Percentiles rank a stretch among this genome's conserved stretches.
These are phyloP conservation scores for Zaprionus nigranus DNA, from an alignment of 1,140 invertebrate species.

Conservation along the genomic window DNA sequence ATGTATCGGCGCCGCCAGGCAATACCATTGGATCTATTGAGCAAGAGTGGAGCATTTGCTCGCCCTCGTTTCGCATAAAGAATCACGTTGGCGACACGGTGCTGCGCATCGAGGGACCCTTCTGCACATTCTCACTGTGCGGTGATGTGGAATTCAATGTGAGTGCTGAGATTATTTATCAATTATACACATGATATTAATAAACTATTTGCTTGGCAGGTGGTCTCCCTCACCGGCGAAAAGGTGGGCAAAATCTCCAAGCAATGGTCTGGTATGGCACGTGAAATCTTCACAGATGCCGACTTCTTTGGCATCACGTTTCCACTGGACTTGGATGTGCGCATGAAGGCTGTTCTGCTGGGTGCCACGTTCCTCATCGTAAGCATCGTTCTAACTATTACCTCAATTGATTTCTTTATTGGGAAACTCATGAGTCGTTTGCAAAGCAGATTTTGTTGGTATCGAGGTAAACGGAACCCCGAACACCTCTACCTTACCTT, in stretches of 20 bases:
- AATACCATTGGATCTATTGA: conserved; percentile 91
- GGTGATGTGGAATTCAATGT: conserved; percentile 91
- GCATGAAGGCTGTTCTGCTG: conserved; percentile 92
- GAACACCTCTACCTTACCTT: conserved; percentile 15
- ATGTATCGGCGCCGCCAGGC: conserved; percentile 90
- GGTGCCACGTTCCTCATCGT: conserved; percentile 91
- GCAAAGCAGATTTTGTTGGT: conserved; percentile 17
- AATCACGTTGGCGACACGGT: conserved; percentile 91
- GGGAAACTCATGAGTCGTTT: conserved; percentile 48
- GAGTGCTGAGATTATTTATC: conserved; percentile 27
- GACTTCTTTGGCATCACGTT: conserved; percentile 93
- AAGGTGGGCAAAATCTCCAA: conserved; percentile 91
- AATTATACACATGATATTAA: background rate
- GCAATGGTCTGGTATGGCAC: conserved; percentile 89
- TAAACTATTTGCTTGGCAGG: conserved; percentile 64
- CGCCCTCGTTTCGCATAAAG: conserved; percentile 91
- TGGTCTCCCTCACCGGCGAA: conserved; percentile 88
- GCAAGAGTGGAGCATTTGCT: conserved; percentile 94
- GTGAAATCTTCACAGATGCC: conserved; percentile 90
- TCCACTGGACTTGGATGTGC: conserved; percentile 92
- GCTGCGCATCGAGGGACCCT: conserved; percentile 92
- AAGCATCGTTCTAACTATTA: conserved; percentile 80
- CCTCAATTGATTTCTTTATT: conserved; percentile 47
- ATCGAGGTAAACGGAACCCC: conserved; percentile 49
- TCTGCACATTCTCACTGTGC: conserved; percentile 92